Evolutionary conservation across 2,797 vertebrate genomes (phyloP), one percentile per base, ranked within the genome.

Genomic region (Carapus acus): DNA sequence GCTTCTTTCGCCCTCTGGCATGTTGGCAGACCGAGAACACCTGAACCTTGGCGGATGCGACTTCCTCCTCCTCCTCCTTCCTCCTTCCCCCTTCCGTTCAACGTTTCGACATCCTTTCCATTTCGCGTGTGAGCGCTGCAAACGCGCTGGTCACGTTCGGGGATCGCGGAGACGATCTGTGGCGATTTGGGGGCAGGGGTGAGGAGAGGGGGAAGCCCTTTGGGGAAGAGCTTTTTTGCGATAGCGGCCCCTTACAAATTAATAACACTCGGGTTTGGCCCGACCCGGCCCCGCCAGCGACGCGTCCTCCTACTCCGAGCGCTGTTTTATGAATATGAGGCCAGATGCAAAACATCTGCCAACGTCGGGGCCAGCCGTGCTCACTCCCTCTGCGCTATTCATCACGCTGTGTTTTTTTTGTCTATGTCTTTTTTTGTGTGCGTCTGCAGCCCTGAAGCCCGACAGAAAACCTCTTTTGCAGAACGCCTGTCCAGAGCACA

Each of bases 301-400:
- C 42, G 38, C 62, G 54, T 63, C 24, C 31, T 62, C 36, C 40
- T 29, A 31, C 49, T 37, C n/a, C 20, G 39, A 55, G n/a, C 14
- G 16, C 19, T 41, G 33, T n/a, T n/a, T 67, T 54, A 68, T 66
- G 20, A 69, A 65, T 60, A 53, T 45, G 21, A 68, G 48, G 27
- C 46, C 41, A 62, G 55, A 76, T 65, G 50, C 49, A 47, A 69
- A 75, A 76, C 74, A 79, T 76, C 69, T 77, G 76, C 44, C 43
- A 40, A 4, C 4, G 34, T 53, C 27, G 19, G 39, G 50, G 61
- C 43, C 50, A 52, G 44, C 69, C 45, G 48, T 43, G 19, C 58
- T 66, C 16, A 43, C 18, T 44, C 43, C 49, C 36, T 16, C 37
- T n/a, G 7, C 21, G 12, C 43, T 46, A 65, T 74, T 21, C 47